A percentile compares a stretch with the other conserved stretches of the same genome.
Conservation (phyloP, 2,113 vertebrate genomes). For the Meleagris gallopavo region DNA sequence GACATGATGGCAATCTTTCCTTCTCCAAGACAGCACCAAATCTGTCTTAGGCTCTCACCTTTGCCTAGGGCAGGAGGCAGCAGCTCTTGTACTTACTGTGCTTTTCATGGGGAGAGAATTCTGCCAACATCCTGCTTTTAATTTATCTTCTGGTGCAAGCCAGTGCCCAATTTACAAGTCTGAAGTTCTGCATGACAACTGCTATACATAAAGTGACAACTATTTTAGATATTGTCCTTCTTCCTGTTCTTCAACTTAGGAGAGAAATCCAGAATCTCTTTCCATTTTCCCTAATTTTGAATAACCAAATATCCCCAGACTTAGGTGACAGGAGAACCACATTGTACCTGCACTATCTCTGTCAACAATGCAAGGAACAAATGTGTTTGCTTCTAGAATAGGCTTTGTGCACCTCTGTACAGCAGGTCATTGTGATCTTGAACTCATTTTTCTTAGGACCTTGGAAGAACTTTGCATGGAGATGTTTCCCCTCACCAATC, state of each 20-base stretch:
- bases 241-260: neutral
- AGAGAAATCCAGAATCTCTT: neutral
- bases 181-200: neutral
- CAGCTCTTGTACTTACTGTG: slow-evolving; percentile 1
- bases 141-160: neutral
- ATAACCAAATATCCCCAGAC: neutral
- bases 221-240: neutral
- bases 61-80: neutral
- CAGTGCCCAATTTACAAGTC: neutral
- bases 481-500: slow-evolving; percentile 17
- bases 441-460: slow-evolving; percentile 26
- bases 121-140: slow-evolving; percentile 30
- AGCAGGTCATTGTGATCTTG: slow-evolving; percentile 19
- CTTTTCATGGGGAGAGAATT: neutral
- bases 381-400: neutral
- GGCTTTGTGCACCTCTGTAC: neutral
- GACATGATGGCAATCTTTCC: neutral
- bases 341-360: neutral
- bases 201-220: neutral
- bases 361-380: neutral
- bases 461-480: slow-evolving; percentile 9
- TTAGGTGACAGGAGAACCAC: neutral
- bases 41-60: neutral
- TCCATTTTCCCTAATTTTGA: neutral
- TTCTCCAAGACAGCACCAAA: neutral